Evolutionary conservation across 2,888 invertebrate genomes (phyloP).

Genomic region (Diarsia rubi): DNA sequence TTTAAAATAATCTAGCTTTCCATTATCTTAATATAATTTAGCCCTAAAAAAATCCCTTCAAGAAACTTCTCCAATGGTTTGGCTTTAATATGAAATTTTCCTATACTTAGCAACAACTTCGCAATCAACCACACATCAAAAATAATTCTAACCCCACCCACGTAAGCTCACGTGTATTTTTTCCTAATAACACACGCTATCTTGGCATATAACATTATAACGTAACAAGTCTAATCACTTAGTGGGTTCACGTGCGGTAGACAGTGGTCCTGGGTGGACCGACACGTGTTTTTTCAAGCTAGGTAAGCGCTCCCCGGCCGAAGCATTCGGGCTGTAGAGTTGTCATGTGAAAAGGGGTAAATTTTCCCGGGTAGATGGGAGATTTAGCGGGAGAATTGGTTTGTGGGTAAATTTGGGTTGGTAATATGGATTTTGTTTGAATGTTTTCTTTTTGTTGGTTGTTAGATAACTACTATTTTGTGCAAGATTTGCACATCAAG

Average conservation of each 20-base stretch:
- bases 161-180: conserved; percentile 15
- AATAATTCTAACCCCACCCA: not conserved
- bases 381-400: not conserved
- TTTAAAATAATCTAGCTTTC: not conserved
- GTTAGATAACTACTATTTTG: not conserved
- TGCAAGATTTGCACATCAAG: not conserved
- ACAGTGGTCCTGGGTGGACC: conserved; percentile 69
- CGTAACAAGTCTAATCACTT: conserved; percentile 48
- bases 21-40: not conserved
- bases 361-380: conserved; percentile 45
- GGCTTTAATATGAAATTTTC: not conserved
- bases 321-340: conserved; percentile 32
- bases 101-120: not conserved
- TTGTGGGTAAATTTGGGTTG: not conserved
- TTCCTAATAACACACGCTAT: conserved; percentile 39
- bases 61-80: not conserved
- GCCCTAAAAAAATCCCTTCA: not conserved
- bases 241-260: conserved; percentile 67
- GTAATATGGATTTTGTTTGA: not conserved
- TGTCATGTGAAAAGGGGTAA: conserved; percentile 43
- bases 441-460: not conserved
- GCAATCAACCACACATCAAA: conserved; percentile 2
- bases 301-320: conserved; percentile 52
- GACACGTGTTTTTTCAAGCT: conserved; percentile 78
- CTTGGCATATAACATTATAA: conserved; percentile 8